Percentiles rank a stretch among this genome's conserved stretches.
Evolutionary conservation across 2,113 vertebrate species (phyloP).

Genomic region (Trematocara unimaculatum): DNA sequence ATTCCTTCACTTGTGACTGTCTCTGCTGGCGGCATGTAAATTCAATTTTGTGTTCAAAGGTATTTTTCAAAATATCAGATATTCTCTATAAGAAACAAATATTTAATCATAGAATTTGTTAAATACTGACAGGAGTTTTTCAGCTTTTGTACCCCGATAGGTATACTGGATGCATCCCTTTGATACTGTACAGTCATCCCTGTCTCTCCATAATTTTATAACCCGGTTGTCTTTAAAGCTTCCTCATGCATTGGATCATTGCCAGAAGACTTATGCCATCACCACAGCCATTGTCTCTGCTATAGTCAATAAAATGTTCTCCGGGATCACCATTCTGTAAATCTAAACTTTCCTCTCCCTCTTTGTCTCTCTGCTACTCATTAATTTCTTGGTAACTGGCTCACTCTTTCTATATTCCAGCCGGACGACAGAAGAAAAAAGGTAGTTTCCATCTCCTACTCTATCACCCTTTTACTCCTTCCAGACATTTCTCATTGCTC

Average conservation of each 20-base stretch:
- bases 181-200: not conserved
- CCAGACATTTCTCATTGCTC: constrained; percentile 22
- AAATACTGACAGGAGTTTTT: not conserved
- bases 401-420: constrained; percentile 76
- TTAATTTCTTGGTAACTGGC: constrained; percentile 55
- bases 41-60: not conserved
- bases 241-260: not conserved
- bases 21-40: not conserved
- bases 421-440: constrained; percentile 76
- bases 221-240: not conserved
- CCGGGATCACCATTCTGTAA: not conserved
- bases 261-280: constrained; percentile 8
- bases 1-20: not conserved
- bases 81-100: not conserved
- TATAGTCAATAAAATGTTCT: constrained; percentile 11
- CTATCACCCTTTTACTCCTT: constrained; percentile 29
- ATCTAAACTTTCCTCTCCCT: constrained; percentile 14
- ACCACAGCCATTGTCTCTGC: not conserved
- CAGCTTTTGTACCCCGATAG: not conserved
- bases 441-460: constrained; percentile 70
- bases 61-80: not conserved
- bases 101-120: not conserved
- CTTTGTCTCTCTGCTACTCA: constrained; percentile 4
- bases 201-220: not conserved
- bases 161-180: not conserved